Conservation (phyloP, 37 sponge, comb jelly and placozoan species). For the Oopsacas minuta region DNA sequence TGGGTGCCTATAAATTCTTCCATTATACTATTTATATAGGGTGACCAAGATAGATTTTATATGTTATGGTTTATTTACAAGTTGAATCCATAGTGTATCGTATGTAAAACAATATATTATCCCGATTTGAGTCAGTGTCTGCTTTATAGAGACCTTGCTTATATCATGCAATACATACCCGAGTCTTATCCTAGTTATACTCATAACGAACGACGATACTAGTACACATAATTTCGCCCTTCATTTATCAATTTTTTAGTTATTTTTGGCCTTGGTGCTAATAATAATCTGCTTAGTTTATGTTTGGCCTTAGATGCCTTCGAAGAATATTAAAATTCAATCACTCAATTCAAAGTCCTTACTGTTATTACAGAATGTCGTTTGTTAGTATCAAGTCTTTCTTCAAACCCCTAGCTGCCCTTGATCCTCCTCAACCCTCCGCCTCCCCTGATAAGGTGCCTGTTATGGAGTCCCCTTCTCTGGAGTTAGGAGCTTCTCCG, state of each 20-base stretch:
- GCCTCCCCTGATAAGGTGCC: neutral
- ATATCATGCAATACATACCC: too few species aligned
- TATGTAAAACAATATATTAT: too few species aligned
- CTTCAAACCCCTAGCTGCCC: neutral
- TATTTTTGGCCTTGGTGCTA: too few species aligned
- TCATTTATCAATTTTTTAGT: too few species aligned
- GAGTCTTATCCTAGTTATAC: too few species aligned
- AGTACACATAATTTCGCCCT: too few species aligned
- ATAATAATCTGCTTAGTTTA: neutral
- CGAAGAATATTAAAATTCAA: too few species aligned
- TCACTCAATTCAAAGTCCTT: too few species aligned
- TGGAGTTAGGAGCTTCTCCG: neutral
- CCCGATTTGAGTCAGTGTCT: too few species aligned
- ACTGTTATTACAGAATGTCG: neutral
- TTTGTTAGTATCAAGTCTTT: neutral
- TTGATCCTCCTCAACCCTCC: neutral
- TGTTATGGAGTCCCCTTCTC: neutral
- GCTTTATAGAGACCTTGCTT: too few species aligned
- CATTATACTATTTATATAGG: neutral
- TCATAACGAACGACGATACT: too few species aligned
- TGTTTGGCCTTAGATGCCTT: neutral
- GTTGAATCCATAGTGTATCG: slow-evolving; percentile 9
- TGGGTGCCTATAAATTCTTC: neutral
- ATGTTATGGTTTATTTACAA: neutral
- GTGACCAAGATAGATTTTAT: slow-evolving; percentile 5